Conservation (phyloP, 2,113 vertebrate species). For the Toxotes jaculatrix region DNA sequence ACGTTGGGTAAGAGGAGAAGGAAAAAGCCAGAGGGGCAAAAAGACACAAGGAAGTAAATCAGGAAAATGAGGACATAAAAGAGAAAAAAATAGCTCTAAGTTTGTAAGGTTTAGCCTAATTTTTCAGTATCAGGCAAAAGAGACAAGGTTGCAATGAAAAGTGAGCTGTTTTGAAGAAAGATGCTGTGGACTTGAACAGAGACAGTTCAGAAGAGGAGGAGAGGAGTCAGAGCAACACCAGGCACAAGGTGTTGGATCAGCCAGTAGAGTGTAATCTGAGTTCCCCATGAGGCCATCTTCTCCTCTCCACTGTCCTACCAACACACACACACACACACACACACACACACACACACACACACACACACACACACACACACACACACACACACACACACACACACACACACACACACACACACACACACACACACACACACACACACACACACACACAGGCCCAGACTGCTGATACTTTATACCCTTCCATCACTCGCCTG, state of each 20-base stretch:
- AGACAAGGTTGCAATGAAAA: conserved; percentile 31
- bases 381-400: not conserved
- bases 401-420: conserved; percentile 2
- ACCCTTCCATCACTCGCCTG: conserved; percentile 39
- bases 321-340: conserved; percentile 5
- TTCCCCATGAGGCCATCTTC: conserved; percentile 60
- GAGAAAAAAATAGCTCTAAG: not conserved
- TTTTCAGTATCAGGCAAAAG: conserved; percentile 12
- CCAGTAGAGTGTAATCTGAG: conserved; percentile 55
- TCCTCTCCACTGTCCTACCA: conserved; percentile 54
- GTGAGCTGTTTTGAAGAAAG: conserved; percentile 6
- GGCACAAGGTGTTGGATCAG: conserved; percentile 25
- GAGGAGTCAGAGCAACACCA: conserved; percentile 32
- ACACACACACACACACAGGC: conserved; percentile 14
- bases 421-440: conserved; percentile 12
- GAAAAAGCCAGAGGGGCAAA: not conserved
- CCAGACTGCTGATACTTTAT: conserved; percentile 49
- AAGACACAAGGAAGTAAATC: conserved; percentile 4
- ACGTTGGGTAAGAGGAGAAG: conserved; percentile 13
- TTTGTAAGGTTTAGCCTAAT: not conserved
- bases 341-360: conserved; percentile 16
- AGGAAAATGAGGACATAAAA: not conserved
- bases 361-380: conserved; percentile 27
- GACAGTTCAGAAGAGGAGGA: conserved; percentile 33
- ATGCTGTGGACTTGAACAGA: conserved; percentile 31